Evolutionary conservation across 2,797 vertebrate species (phyloP), one percentile per base, ranked within the genome.

Genomic region (Pagetopsis macropterus): DNA sequence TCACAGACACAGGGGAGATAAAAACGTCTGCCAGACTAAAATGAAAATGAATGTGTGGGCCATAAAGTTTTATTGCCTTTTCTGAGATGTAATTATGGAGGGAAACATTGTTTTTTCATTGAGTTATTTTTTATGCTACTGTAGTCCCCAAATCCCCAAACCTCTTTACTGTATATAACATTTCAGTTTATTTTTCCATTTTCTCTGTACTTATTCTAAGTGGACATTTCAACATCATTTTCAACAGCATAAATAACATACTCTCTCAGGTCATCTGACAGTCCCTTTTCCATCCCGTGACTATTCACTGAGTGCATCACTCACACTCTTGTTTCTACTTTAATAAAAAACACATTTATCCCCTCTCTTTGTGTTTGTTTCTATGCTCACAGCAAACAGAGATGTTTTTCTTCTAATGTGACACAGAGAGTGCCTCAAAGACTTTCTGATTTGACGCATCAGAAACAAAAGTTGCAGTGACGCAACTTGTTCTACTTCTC

Each of bases 51-150:
- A 84, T 86, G 83, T 76, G 81, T 74, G 81, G 80, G 79, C 57
- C 60, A 59, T 86, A 60, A 77, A 72, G 57, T 91, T 92, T 91
- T 87, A 91, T 87, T 85, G 80, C 86, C 83, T 85, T 84, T 87
- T 83, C 76, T 80, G 55, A 75, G 83, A 77, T 75, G 73, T 83
- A 76, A 84, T 87, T 83, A 51, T 65, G 65, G 46, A 63, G 66
- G 72, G 52, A 75, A 80, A 72, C 60, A 43, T 74, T 83, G 40
- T 73, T 72, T 74, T 79, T 78, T 82, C 54, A 70, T 85, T 85
- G 57, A 76, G 71, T 84, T 85, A 65, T 64, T 78, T 79, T 84
- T 80, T 77, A 40, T 84, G 45, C 63, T 31, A 64, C 27, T 54
- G 33, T 59, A 71, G 48, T 76, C 55, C 65, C 71, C 56, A 81